Evolutionary conservation across 2,113 vertebrate genomes (phyloP).

Genomic region (Crocuta crocuta): DNA sequence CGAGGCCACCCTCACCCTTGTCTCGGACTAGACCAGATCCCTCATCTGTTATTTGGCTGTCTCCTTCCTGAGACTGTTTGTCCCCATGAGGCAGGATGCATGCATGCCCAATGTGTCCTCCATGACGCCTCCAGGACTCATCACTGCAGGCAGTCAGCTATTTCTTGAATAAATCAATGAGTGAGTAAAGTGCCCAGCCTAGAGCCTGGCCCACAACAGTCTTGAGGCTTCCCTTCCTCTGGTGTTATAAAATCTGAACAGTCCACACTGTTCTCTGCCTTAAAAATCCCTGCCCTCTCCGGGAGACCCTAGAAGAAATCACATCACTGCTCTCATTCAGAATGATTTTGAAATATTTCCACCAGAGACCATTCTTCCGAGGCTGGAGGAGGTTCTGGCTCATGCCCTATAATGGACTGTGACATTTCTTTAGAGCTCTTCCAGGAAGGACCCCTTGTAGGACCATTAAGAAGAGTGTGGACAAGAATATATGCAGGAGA

Average conservation of each 20-base stretch:
- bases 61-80: neutral
- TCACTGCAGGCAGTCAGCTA: neutral
- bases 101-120: neutral
- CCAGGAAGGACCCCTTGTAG: neutral
- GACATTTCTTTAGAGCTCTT: slow-evolving; percentile 54
- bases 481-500: neutral
- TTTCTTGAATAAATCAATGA: neutral
- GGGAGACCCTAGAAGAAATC: neutral
- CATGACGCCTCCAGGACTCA: neutral
- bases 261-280: neutral
- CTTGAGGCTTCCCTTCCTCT: neutral
- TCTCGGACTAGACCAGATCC: neutral
- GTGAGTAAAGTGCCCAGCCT: neutral
- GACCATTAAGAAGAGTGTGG: neutral
- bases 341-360: slow-evolving; percentile 34
- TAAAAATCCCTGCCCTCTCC: neutral
- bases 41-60: neutral
- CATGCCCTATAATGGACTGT: neutral
- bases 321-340: neutral
- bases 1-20: neutral
- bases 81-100: neutral
- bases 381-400: neutral
- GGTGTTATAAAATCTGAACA: neutral
- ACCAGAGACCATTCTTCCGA: neutral
- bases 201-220: neutral